Conservation (phyloP, 2,113 vertebrate species). For the Cephalopterus ornatus region DNA sequence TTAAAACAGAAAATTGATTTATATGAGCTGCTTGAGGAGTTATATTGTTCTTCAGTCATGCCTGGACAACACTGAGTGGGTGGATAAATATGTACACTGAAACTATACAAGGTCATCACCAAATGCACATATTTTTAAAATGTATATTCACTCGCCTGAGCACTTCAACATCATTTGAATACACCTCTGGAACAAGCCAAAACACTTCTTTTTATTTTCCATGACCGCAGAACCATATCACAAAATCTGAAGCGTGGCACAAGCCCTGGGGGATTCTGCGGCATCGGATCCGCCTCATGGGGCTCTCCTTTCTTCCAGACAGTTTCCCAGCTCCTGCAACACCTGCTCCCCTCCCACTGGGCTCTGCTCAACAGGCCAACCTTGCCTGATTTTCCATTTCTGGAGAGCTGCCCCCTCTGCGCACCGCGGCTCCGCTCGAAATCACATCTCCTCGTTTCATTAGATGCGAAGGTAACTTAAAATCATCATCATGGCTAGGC, state of each 20-base stretch:
- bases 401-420: neutral
- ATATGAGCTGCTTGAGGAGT: neutral
- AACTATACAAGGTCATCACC: neutral
- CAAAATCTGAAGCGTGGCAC: neutral
- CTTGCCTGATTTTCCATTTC: neutral
- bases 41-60: neutral
- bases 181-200: neutral
- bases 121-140: neutral
- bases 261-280: neutral
- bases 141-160: neutral
- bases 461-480: neutral
- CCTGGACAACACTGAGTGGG: neutral
- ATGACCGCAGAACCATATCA: neutral
- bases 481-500: too few species aligned
- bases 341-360: neutral
- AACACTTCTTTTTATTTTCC: neutral
- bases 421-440: neutral
- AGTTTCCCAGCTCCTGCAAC: neutral
- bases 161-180: neutral
- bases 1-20: constrained; percentile 15
- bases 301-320: neutral
- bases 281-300: fast-evolving
- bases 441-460: neutral
- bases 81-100: neutral
- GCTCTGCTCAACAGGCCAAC: neutral